These are phyloP conservation scores for Heliocidaris tuberculata DNA, from an alignment of 35 echinoderm and acorn worm species.

Conservation along the genomic window DNA sequence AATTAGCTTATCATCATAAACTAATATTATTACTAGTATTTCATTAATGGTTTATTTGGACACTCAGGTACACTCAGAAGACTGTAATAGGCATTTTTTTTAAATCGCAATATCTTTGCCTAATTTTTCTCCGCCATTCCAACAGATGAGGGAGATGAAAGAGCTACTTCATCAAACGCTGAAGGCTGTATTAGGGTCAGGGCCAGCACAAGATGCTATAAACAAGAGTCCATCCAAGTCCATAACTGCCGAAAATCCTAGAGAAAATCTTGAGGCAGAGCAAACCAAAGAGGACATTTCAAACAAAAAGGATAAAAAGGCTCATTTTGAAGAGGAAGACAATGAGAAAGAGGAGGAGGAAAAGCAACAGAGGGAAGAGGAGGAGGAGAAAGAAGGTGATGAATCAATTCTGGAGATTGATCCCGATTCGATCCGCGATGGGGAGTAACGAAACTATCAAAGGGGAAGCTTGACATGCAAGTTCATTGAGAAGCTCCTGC, in stretches of 20 bases:
- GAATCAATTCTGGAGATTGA: neutral
- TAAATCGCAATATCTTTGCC: neutral
- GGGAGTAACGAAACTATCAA: neutral
- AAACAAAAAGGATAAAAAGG: neutral
- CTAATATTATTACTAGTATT: no score
- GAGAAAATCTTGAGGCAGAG: neutral
- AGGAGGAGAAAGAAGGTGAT: neutral
- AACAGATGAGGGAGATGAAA: slow-evolving; percentile 25
- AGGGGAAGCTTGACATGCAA: no score
- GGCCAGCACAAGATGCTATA: neutral
- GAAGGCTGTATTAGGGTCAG: neutral
- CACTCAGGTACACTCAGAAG: no score
- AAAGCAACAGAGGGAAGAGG: neutral
- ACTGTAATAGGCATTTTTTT: no score
- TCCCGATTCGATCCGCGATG: neutral
- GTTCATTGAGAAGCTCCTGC: no score
- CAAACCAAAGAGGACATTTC: neutral
- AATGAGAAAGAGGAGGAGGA: no score
- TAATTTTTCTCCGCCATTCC: neutral
- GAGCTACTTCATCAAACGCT: neutral
- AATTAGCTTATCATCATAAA: no score
- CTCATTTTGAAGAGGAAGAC: neutral
- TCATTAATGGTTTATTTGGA: no score
- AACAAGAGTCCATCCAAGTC: neutral
- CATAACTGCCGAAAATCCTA: neutral